Percentiles rank a stretch among this genome's conserved stretches.
Evolutionary conservation across 92 coral and sea anemone species (phyloP).

Genomic region (Paragorgia papillata): DNA sequence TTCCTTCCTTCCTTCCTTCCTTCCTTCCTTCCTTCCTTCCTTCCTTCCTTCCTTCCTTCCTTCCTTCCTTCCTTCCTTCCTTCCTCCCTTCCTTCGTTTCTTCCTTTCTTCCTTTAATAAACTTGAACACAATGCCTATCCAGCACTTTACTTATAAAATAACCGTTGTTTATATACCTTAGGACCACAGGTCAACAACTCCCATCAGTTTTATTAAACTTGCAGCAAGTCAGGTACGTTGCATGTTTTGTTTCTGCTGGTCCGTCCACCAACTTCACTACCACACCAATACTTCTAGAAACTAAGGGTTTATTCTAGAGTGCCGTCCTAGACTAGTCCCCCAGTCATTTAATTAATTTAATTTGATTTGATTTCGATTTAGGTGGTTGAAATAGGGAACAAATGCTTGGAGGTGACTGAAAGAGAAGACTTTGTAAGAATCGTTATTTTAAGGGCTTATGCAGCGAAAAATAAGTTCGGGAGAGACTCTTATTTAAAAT

Average conservation of each 20-base stretch:
- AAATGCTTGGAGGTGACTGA: slow-evolving; percentile 29
- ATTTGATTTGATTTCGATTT: neutral
- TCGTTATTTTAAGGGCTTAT: neutral
- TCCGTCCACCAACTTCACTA: no score
- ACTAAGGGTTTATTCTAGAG: no score
- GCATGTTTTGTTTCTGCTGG: no score
- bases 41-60: no score
- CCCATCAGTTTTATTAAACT: slow-evolving; percentile 77
- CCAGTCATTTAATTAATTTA: neutral
- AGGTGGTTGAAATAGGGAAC: slow-evolving; percentile 27
- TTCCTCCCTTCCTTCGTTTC: neutral
- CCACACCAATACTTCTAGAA: no score
- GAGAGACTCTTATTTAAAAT: no score
- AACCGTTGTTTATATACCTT: neutral
- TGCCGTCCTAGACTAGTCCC: no score
- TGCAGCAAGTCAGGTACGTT: slow-evolving; percentile 65
- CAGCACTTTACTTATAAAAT: neutral
- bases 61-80: neutral
- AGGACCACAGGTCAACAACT: slow-evolving; percentile 77
- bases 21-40: no score
- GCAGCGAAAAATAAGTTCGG: no score
- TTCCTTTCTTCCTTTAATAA: neutral
- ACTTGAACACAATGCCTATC: no score
- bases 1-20: no score
- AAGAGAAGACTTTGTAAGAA: slow-evolving; percentile 11